These are phyloP conservation scores for Argya squamiceps DNA, from an alignment of 2,797 vertebrate species.

Conservation along the genomic window DNA sequence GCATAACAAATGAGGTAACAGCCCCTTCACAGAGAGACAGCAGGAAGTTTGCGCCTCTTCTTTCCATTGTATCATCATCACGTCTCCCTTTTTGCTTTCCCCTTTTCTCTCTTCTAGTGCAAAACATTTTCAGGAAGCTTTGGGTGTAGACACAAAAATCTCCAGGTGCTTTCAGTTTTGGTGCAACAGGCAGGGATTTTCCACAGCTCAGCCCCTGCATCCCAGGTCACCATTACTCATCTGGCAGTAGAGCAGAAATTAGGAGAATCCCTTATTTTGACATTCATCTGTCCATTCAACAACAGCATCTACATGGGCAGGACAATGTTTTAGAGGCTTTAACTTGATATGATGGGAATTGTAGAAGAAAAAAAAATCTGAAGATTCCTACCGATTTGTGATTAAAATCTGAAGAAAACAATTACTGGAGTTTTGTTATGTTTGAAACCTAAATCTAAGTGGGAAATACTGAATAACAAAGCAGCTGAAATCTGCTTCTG, in stretches of 20 bases:
- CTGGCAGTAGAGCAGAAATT: background rate
- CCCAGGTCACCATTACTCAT: background rate
- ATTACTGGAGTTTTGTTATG: background rate
- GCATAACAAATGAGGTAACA: slow-evolving; percentile 26
- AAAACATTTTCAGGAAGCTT: slow-evolving; percentile 59
- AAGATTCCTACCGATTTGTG: background rate
- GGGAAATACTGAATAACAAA: background rate
- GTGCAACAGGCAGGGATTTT: background rate
- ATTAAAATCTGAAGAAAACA: background rate
- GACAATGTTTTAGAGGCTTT: background rate
- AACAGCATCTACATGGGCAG: background rate
- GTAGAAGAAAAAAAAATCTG: background rate
- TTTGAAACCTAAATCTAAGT: background rate
- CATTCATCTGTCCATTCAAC: background rate
- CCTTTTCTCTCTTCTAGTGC: slow-evolving; percentile 3
- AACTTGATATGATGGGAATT: background rate
- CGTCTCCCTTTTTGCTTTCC: slow-evolving; percentile 22
- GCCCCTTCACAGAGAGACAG: background rate
- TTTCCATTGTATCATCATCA: slow-evolving; percentile 43
- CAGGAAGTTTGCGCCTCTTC: background rate
- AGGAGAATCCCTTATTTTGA: background rate
- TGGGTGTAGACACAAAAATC: background rate
- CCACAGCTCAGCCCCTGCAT: background rate
- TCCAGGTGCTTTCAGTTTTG: background rate
- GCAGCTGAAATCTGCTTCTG: background rate